Base-by-base conservation (phyloP, 1,140 invertebrate species). In the Magallana angulata region DNA sequence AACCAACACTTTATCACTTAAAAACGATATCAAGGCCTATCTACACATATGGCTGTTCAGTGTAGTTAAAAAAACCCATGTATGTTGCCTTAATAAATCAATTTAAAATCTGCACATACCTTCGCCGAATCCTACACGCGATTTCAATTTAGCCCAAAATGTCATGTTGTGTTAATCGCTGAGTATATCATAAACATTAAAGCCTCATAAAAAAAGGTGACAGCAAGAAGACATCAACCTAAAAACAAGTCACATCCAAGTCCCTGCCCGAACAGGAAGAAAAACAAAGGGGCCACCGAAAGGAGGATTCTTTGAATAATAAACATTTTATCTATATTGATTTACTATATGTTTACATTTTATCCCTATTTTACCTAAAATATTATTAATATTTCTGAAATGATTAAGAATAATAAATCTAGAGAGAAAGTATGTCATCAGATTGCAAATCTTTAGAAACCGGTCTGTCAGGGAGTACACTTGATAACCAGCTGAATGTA, bases 71-170 rank as follows among this genome's bases (percentile, higher is more conserved):
- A 36, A 36, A 36, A 36, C 1, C 2, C 36, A 36, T 36, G 36
- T 36, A 36, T 36, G 36, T 36, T 36, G 36, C 36, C 36, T 36
- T 36, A 36, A 36, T 36, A 36, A 36, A 36, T 36, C 36, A 36
- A 36, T 36, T 36, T 36, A 36, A 24, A 36, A 36, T 36, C 36
- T 5, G 36, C 36, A 36, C 68, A 18, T 24, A 71, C 68, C 68
- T 7, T 71, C 24, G 11, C 68, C 68, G 30, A 71, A 30, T 12
- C 68, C 68, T 30, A 71, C 24, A 8, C 30, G 11, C 12, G 68
- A 18, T 71, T 71, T 71, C 8, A 71, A 9, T 71, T 71, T 71
- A 71, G 68, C 12, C 68, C 68, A 71, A 71, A 71, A 71, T 71
- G 68, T 71, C 68, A 71, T 71, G 24, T 18, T 36, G 24, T 24